Conservation (phyloP, 2,888 invertebrate genomes). For the Meteorus cinctellus region DNA sequence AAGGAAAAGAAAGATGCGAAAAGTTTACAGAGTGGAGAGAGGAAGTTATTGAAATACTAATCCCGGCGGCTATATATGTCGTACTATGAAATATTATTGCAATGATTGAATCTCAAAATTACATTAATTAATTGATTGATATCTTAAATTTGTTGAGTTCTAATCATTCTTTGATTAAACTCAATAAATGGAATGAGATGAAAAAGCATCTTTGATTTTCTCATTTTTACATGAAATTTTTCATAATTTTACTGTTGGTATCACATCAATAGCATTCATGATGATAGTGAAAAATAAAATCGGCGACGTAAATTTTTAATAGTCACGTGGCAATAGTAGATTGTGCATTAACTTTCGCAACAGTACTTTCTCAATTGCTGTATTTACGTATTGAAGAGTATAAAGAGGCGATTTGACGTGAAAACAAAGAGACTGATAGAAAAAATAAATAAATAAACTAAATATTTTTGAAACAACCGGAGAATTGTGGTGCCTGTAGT, state of each 20-base stretch:
- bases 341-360: background rate
- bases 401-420: background rate
- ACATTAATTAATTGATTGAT: background rate
- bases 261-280: background rate
- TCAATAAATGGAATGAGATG: background rate
- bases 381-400: background rate
- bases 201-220: background rate
- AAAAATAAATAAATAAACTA: conserved; percentile 11
- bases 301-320: background rate
- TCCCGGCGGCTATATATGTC: background rate
- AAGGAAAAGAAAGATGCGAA: conserved; percentile 19
- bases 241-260: background rate
- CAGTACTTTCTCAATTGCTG: background rate
- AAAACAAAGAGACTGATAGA: background rate
- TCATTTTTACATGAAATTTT: background rate
- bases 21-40: conserved; percentile 14
- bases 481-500: conserved; percentile 50
- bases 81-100: background rate
- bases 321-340: background rate
- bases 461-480: background rate
- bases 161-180: too few relatives aligned
- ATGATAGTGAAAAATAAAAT: background rate
- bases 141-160: too few relatives aligned
- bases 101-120: background rate
- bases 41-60: conserved; percentile 5